Evolutionary conservation across 1,140 invertebrate genomes (phyloP).

Genomic region (Nasonia giraulti): DNA sequence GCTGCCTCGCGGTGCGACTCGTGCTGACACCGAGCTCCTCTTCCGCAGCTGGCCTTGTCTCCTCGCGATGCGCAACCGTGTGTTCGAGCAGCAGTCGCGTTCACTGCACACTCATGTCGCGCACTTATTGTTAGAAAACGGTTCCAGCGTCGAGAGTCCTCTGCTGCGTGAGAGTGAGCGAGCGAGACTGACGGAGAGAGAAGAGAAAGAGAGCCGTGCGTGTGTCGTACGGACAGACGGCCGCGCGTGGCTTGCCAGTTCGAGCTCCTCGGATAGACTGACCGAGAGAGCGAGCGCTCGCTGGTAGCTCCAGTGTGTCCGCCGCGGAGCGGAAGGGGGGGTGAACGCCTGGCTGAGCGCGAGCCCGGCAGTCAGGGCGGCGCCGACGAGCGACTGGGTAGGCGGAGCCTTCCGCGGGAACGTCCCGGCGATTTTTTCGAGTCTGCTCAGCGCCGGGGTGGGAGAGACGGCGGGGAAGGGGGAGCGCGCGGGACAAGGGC

Average conservation of each 20-base stretch:
- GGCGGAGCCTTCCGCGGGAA: conserved; percentile 9
- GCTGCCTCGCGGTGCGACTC: neutral
- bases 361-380: conserved; percentile 24
- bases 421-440: neutral
- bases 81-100: neutral
- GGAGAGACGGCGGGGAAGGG: neutral
- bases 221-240: conserved; percentile 8
- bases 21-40: neutral
- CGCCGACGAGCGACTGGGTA: neutral
- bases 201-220: neutral
- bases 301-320: conserved; percentile 21
- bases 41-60: neutral
- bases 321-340: neutral
- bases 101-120: conserved; percentile 17
- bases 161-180: neutral
- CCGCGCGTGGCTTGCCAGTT: conserved; percentile 58
- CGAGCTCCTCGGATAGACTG: conserved; percentile 71
- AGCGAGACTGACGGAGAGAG: neutral
- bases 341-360: conserved; percentile 23
- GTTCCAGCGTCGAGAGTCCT: neutral
- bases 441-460: neutral
- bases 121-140: neutral
- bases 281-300: conserved; percentile 47
- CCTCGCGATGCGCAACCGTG: neutral
- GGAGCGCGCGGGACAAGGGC: neutral